Evolutionary conservation across 2,888 invertebrate genomes (phyloP).

Genomic region (Eristalinus aeneus): DNA sequence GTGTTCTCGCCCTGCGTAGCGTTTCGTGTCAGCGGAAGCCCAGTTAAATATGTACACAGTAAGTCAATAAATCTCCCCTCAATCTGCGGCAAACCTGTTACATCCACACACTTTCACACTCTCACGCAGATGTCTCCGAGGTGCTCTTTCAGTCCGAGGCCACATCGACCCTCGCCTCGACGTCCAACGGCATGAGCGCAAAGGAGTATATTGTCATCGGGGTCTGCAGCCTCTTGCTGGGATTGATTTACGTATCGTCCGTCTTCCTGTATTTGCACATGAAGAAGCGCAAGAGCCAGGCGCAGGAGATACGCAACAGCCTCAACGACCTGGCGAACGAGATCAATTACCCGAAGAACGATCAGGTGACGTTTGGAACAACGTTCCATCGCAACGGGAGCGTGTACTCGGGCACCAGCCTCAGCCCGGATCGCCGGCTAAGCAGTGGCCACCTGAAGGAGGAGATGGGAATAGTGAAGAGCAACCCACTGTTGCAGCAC

Average conservation of each 20-base stretch:
- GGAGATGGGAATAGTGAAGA: conserved; percentile 88
- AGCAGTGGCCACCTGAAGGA: conserved; percentile 80
- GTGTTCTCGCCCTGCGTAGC: conserved; percentile 93
- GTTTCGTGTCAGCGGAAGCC: conserved; percentile 91
- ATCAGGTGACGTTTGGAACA: conserved; percentile 80
- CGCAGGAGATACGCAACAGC: conserved; percentile 77
- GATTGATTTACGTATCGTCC: conserved; percentile 92
- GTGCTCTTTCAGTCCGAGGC: conserved; percentile 88
- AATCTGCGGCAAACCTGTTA: not conserved
- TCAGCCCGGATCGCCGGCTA: conserved; percentile 75
- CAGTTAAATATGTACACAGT: conserved; percentile 85
- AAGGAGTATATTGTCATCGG: conserved; percentile 92
- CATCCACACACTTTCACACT: conserved; percentile 5
- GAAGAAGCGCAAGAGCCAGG: conserved; percentile 83
- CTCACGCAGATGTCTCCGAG: conserved; percentile 87
- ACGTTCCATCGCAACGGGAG: conserved; percentile 79
- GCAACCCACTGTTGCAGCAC: conserved; percentile 87
- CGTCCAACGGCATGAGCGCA: conserved; percentile 85
- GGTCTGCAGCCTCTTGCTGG: conserved; percentile 91
- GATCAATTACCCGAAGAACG: conserved; percentile 81
- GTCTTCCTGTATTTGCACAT: conserved; percentile 91
- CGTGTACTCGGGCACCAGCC: conserved; percentile 77
- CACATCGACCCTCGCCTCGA: conserved; percentile 82
- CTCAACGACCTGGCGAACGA: conserved; percentile 78
- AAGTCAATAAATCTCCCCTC: conserved; percentile 76